A percentile compares a stretch with the other conserved stretches of the same genome.
These are phyloP conservation scores for Caenorhabditis sp. DNA, from an alignment of 2,888 invertebrate species.

Conservation along the genomic window DNA sequence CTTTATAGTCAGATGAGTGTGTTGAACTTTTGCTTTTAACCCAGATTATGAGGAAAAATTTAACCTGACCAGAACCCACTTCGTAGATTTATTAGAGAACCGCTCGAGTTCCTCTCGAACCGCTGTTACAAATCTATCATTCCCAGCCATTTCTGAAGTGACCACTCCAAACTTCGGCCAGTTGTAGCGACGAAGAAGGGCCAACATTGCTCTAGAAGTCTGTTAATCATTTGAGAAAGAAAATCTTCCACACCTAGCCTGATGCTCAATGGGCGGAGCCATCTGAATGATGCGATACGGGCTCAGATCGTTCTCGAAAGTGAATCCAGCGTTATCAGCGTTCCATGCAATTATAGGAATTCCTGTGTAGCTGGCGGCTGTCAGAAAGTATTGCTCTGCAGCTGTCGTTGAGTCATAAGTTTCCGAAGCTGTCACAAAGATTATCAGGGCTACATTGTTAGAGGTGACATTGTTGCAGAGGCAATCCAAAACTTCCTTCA, in stretches of 20 bases:
- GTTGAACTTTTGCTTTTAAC: no score
- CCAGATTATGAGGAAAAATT: neutral
- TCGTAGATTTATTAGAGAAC: slow-evolving; percentile 70
- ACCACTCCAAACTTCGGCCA: slow-evolving; percentile 82
- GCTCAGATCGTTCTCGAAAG: slow-evolving; percentile 77
- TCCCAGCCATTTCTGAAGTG: slow-evolving; percentile 80
- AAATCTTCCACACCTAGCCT: slow-evolving; percentile 88
- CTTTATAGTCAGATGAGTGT: no score
- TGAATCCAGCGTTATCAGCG: slow-evolving; percentile 93
- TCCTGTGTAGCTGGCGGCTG: slow-evolving; percentile 85
- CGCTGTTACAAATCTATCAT: slow-evolving; percentile 68
- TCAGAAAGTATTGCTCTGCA: slow-evolving; percentile 79
- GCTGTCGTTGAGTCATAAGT: slow-evolving; percentile 78
- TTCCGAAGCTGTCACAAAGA: slow-evolving; percentile 80
- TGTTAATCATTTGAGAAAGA: neutral
- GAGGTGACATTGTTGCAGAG: slow-evolving; percentile 78
- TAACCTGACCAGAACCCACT: slow-evolving; percentile 29
- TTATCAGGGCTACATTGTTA: slow-evolving; percentile 76
- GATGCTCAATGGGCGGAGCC: slow-evolving; percentile 97
- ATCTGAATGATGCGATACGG: slow-evolving; percentile 87
- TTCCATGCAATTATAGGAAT: slow-evolving; percentile 98
- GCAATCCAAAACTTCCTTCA: slow-evolving; percentile 79
- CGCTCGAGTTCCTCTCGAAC: slow-evolving; percentile 76
- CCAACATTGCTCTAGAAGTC: slow-evolving; percentile 87
- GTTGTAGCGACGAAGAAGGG: slow-evolving; percentile 92